Evolutionary conservation across 2,797 vertebrate species (phyloP).

Genomic region (Muscicapa striata): DNA sequence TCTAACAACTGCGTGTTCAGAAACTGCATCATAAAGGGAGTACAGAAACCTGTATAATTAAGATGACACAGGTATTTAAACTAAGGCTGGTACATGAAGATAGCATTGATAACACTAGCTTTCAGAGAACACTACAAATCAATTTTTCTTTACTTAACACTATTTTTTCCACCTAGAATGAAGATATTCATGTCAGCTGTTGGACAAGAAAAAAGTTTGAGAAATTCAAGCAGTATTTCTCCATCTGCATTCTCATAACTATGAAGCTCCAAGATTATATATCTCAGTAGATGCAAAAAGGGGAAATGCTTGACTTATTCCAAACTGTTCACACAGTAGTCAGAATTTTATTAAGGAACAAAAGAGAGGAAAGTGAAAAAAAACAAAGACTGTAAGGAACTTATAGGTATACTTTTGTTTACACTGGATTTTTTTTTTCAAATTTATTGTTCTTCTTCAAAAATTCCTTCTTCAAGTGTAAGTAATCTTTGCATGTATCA

Average conservation of each 20-base stretch:
- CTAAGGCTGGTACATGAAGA: not conserved
- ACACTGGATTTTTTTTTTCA: not conserved
- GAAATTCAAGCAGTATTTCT: not conserved
- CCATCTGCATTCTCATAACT: not conserved
- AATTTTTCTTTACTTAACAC: not conserved
- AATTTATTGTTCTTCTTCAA: not conserved
- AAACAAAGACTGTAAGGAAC: not conserved
- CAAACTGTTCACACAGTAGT: not conserved
- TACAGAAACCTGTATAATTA: not conserved
- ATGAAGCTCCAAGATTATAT: not conserved
- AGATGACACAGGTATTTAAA: not conserved
- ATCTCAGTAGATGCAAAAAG: not conserved
- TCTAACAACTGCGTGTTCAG: not conserved
- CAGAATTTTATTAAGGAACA: not conserved
- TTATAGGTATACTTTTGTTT: not conserved
- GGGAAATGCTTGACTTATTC: not conserved
- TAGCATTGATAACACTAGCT: not conserved
- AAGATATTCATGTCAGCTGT: not conserved
- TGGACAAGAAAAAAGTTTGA: not conserved
- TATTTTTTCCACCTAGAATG: not conserved
- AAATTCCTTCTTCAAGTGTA: not conserved
- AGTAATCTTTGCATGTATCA: not conserved
- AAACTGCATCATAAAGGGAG: not conserved
- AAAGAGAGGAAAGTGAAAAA: not conserved
- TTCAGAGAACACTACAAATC: not conserved